These are phyloP conservation scores for Ceratosolen fusciceps DNA, from an alignment of 1,140 invertebrate genomes.

Conservation along the genomic window DNA sequence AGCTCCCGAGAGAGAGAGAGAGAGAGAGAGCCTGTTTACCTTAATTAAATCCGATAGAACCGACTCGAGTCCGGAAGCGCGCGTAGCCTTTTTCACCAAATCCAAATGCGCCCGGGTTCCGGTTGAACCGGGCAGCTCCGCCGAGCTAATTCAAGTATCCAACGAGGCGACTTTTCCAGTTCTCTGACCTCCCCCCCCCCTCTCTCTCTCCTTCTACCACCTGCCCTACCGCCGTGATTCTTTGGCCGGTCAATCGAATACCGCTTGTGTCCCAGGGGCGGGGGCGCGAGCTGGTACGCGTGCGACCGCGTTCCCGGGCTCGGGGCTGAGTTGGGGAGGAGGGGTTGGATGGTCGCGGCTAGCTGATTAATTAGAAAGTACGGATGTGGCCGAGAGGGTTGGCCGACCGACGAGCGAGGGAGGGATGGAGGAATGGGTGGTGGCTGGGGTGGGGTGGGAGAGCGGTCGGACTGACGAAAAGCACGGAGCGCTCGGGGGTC, in stretches of 20 bases:
- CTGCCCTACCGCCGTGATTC: no score
- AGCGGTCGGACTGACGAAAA: neutral
- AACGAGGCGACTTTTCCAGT: no score
- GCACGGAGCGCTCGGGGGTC: neutral
- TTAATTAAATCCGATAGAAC: neutral
- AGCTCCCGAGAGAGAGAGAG: no score
- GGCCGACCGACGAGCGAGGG: neutral
- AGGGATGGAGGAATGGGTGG: no score
- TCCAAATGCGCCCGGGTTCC: no score
- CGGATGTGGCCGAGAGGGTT: neutral
- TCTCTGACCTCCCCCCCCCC: no score
- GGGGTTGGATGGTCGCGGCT: constrained; percentile 55
- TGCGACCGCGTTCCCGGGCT: constrained; percentile 28
- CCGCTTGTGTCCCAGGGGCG: neutral
- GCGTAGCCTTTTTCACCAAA: neutral
- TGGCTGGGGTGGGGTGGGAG: no score
- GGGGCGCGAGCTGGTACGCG: neutral
- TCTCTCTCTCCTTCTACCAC: no score
- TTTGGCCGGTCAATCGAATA: neutral
- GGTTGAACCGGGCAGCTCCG: no score
- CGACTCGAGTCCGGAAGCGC: neutral
- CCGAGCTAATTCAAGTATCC: no score
- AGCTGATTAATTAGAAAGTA: constrained; percentile 62
- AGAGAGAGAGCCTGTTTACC: neutral
- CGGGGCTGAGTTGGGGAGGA: constrained; percentile 13